Evolutionary conservation across 2,888 invertebrate genomes (phyloP).

Genomic region (Calliscelio sp.): DNA sequence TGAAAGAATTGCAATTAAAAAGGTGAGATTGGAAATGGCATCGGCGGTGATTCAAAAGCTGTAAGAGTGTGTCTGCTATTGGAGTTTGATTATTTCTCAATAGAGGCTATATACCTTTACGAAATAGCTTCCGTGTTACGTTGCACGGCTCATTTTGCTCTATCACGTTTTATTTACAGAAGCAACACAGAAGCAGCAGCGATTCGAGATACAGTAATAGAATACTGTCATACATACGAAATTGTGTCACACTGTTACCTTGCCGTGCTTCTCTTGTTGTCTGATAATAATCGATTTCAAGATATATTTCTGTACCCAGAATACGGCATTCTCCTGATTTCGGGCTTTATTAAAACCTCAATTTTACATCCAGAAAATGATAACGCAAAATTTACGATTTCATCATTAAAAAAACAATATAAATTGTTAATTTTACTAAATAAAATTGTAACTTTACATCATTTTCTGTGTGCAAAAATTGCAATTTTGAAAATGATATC

Average conservation of each 20-base stretch:
- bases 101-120: background rate
- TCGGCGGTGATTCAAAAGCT: background rate
- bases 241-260: slow-evolving; percentile 49
- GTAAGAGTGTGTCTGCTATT: background rate
- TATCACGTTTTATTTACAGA: slow-evolving; percentile 34
- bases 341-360: too few relatives aligned
- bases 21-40: slow-evolving; percentile 21
- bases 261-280: slow-evolving; percentile 55
- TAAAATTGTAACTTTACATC: too few relatives aligned
- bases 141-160: slow-evolving; percentile 22
- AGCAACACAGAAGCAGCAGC: slow-evolving; percentile 18
- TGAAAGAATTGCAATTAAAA: slow-evolving; percentile 28
- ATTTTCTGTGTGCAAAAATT: too few relatives aligned
- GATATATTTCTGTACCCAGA: background rate
- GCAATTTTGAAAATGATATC: too few relatives aligned
- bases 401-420: too few relatives aligned
- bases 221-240: slow-evolving; percentile 48
- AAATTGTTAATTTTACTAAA: too few relatives aligned
- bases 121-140: slow-evolving; percentile 41
- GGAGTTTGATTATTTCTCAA: slow-evolving; percentile 38
- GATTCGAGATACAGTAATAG: slow-evolving; percentile 43
- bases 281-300: slow-evolving; percentile 57
- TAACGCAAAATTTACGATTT: too few relatives aligned
- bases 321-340: background rate
- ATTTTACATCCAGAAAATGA: too few relatives aligned